phyloP scores from a whole-genome alignment of 2,113 vertebrate species.

The Phainopepla nitens region DNA sequence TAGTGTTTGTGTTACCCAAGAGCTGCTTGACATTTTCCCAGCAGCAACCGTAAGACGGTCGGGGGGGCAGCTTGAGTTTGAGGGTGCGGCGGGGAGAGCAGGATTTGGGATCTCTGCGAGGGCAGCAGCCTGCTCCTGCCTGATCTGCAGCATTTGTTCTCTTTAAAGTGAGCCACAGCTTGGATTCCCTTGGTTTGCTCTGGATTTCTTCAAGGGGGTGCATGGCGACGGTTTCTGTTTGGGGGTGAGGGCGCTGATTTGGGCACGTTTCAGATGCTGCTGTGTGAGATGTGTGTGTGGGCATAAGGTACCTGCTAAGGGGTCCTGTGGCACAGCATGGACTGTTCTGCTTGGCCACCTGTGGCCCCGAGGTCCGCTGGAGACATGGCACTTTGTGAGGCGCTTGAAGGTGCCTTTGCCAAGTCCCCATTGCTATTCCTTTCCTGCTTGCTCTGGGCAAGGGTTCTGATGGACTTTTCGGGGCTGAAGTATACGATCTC shows the following conservation, averaged over 20 bases:
- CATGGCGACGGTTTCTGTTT: not conserved
- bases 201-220: not conserved
- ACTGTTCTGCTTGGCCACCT: not conserved
- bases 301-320: not conserved
- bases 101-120: not conserved
- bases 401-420: not conserved
- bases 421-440: not conserved
- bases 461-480: not conserved
- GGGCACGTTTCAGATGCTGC: not conserved
- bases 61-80: not conserved
- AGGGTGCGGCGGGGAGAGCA: fast-evolving
- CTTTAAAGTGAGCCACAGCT: not conserved
- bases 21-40: conserved; percentile 43
- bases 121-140: not conserved
- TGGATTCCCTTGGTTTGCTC: not conserved
- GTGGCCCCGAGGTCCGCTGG: not conserved
- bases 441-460: fast-evolving
- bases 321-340: not conserved
- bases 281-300: fast-evolving
- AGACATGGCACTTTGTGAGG: fast-evolving
- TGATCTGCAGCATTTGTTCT: fast-evolving
- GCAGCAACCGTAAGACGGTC: fast-evolving
- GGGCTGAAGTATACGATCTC: not conserved
- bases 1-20: conserved; percentile 35
- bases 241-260: fast-evolving